These are phyloP conservation scores for Onychomys torridus DNA, from an alignment of 2,797 vertebrate genomes.

Conservation along the genomic window DNA sequence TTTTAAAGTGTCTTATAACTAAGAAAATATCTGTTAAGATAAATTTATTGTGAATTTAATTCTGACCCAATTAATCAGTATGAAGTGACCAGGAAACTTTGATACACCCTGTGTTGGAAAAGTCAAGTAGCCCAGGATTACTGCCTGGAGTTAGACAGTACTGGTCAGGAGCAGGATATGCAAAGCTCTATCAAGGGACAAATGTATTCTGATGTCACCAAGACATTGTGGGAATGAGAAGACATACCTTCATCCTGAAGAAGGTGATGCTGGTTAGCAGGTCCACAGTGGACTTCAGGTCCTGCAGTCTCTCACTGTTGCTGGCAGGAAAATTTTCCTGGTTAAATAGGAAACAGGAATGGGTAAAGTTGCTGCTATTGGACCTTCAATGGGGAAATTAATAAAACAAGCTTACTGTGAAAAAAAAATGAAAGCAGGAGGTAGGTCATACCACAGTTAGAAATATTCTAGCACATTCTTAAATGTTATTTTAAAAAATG, in stretches of 20 bases:
- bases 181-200: background rate
- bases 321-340: slow-evolving; percentile 98
- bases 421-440: background rate
- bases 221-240: slow-evolving; percentile 45
- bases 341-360: slow-evolving; percentile 70
- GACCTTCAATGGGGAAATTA: background rate
- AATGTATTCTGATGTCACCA: background rate
- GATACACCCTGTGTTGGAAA: background rate
- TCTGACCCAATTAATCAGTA: background rate
- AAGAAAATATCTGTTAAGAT: slow-evolving; percentile 17
- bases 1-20: background rate
- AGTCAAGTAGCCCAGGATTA: background rate
- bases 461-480: background rate
- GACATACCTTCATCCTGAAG: slow-evolving; percentile 97
- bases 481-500: background rate
- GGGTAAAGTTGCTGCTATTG: slow-evolving; percentile 20
- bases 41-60: slow-evolving; percentile 56
- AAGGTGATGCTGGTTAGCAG: slow-evolving; percentile 98
- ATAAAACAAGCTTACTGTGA: background rate
- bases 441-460: background rate
- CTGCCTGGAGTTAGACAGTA: background rate
- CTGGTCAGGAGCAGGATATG: background rate
- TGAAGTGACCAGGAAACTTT: background rate
- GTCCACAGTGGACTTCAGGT: slow-evolving; percentile 98
- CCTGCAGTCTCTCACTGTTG: slow-evolving; percentile 95